Base-by-base conservation (phyloP, 2,113 vertebrate species). In the Argyrosomus japonicus region DNA sequence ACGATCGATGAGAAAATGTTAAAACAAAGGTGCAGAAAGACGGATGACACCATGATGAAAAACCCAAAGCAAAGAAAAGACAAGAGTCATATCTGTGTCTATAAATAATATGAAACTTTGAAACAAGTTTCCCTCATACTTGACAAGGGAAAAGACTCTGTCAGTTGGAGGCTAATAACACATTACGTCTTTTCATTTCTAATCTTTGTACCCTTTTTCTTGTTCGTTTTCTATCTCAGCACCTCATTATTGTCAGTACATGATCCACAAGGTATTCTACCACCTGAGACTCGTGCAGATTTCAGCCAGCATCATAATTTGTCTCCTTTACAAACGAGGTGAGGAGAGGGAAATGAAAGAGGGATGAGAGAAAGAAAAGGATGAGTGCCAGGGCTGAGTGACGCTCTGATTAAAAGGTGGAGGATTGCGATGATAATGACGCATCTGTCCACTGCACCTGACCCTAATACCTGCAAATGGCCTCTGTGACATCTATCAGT, bases 341-440 rank as follows among this genome's bases (percentile, higher is more conserved):
- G 69, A 36, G 40, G 68, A 79, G 51, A 54, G 77, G 69, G n/a
- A 67, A 81, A 88, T 83, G 68, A 81, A 36, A 63, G 65, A 77
- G 79, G 79, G 74, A 82, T 86, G 71, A 88, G 68, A 83, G 79
- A 58, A 27, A 50, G 48, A 40, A 71, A 51, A 87, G 69, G 68
- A 83, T 32, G 91, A 92, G 78, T 89, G 91, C 36, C 36, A 40
- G 43, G 36, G 89, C 77, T 72, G 91, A 92, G 79, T 89, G 91
- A 90, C 8, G 63, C 67, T 19, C 27, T 81, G 83, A 91, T 91
- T 87, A 90, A 88, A 70, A 83, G 76, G 18, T 12, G 74, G 45
- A 63, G 53, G 58, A 45, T 0, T 47, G 79, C 9, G 50, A 65
- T 67, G 61, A 76, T 73, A 83, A 81, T 25, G 53, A 50, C 40